Evolutionary conservation across 2,888 invertebrate species (phyloP), one percentile per base, ranked within the genome.

Genomic region (Digitonthophagus gazella): DNA sequence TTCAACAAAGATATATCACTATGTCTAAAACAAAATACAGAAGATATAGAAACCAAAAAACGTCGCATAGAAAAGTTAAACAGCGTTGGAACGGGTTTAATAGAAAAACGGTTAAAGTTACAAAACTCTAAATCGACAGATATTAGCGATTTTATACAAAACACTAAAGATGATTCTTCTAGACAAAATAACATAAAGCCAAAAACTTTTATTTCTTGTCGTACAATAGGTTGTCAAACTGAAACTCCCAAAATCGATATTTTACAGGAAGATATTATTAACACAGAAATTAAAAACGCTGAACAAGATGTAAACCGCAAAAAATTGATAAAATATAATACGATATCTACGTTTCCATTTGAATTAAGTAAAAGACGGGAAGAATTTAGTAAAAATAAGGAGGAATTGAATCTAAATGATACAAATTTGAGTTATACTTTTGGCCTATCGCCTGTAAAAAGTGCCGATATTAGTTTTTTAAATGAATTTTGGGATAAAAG

Each of bases 11-110:
- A 44, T 44, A 6, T 44, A 8, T 44, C 28, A 3, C 3, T 44
- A 44, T 44, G 28, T 44, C 11, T 44, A 44, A 44, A 44, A 44
- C 8, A 44, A 44, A 44, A 6, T 8, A 6, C 28, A 5, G 8
- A 44, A 44, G 61, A 19, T 20, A 18, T 19, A 4, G 16, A 61
- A 16, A n/a, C 19, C 5, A 67, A 58, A 14, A 67, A 67, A 56
- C 65, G 66, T 55, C 18, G 66, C 55, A 64, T 70, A 15, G 70
- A 70, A 8, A 65, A 65, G 19, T 18, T 70, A 57, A 70, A 70
- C 61, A 58, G 65, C 11, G 65, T 61, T 15, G 70, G 67, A 8
- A 71, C 68, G 20, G 58, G 64, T n/a, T 19, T 66, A 28, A 68
- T 67, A 15, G 54, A 67, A n/a, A 61, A 67, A 8, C 63, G 63